A percentile compares a stretch with the other conserved stretches of the same genome.
phyloP scores from a whole-genome alignment of 2,113 vertebrate genomes.

The Nycticryphes semicollaris region DNA sequence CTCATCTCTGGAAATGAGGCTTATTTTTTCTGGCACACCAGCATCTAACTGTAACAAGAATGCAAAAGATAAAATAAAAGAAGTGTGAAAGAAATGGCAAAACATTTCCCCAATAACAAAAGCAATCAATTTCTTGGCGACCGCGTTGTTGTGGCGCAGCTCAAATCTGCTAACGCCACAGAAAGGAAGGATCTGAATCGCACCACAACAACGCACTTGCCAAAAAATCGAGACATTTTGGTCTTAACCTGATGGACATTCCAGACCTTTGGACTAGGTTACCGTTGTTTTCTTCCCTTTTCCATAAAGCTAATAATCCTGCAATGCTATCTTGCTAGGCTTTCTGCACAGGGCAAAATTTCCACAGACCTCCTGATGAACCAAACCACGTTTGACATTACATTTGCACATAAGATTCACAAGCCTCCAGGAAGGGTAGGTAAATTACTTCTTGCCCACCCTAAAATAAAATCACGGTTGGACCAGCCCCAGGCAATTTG shows the following conservation, averaged over 20 bases:
- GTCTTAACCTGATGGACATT: constrained; percentile 3
- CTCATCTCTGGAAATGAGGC: constrained; percentile 97
- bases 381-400: not conserved
- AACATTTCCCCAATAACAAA: constrained; percentile 64
- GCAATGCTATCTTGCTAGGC: not conserved
- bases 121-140: constrained; percentile 55
- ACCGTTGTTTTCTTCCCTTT: not conserved
- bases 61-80: constrained; percentile 61
- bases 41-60: constrained; percentile 90
- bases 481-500: not conserved
- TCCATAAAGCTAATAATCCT: constrained; percentile 8
- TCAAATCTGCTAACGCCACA: not conserved
- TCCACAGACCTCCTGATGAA: not conserved
- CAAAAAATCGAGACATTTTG: constrained; percentile 51
- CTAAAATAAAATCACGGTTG: not conserved
- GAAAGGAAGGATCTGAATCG: not conserved
- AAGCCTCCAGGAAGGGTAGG: not conserved
- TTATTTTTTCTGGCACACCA: constrained; percentile 98
- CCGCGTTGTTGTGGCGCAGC: not conserved
- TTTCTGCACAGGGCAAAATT: no score
- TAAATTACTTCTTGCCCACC: not conserved
- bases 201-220: not conserved
- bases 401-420: not conserved
- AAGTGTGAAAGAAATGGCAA: constrained; percentile 48
- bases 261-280: not conserved